Percentiles rank a stretch among this genome's conserved stretches.
Conservation (phyloP, 2,888 invertebrate genomes). For the Synergus umbraculus region DNA sequence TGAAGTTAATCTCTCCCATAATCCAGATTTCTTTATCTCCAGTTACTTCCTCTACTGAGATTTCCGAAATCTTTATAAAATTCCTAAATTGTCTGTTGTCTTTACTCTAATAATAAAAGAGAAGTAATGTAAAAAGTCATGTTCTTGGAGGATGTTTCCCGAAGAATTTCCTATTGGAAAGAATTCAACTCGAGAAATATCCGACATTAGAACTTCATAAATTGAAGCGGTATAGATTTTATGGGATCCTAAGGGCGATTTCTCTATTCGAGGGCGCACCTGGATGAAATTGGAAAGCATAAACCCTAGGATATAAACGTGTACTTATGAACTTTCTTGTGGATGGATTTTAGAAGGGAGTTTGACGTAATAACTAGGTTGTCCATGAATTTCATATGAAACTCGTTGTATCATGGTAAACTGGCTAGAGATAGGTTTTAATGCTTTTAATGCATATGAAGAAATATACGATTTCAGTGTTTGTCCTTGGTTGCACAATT, state of each 20-base stretch:
- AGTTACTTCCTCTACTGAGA: background rate
- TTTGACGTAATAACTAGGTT: background rate
- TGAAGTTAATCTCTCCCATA: background rate
- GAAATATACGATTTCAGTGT: background rate
- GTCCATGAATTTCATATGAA: conserved; percentile 26
- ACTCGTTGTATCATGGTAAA: background rate
- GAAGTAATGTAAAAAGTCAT: background rate
- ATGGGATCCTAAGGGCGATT: background rate
- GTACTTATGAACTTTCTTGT: background rate
- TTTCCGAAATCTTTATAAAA: background rate
- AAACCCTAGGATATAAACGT: background rate
- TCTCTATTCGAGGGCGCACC: background rate
- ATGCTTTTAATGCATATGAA: background rate
- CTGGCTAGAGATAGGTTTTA: background rate
- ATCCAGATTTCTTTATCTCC: background rate
- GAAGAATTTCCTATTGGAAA: background rate
- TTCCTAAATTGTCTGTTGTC: background rate
- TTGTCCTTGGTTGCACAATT: background rate
- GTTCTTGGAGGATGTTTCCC: background rate
- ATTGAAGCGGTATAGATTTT: background rate
- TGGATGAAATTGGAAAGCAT: conserved; percentile 21
- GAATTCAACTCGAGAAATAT: background rate
- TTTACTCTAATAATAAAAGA: background rate
- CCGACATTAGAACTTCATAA: background rate
- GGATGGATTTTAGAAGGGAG: background rate